These are phyloP conservation scores for Chaetura pelagica DNA, from an alignment of 2,113 vertebrate genomes.

Conservation along the genomic window DNA sequence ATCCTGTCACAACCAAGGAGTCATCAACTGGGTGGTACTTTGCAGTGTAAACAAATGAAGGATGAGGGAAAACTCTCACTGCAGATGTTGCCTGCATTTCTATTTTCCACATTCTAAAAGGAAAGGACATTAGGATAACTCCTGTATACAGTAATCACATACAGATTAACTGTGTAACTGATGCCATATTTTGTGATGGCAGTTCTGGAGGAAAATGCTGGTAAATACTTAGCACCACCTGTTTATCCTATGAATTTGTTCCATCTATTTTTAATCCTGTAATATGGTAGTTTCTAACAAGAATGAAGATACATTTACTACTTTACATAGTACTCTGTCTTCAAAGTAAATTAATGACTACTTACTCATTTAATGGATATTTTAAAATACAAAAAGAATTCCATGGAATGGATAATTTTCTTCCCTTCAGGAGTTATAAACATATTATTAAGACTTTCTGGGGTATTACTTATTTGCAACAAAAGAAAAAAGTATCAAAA, in stretches of 20 bases:
- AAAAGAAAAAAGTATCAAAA: neutral
- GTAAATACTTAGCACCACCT: neutral
- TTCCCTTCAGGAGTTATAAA: neutral
- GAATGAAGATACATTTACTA: neutral
- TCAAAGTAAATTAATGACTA: neutral
- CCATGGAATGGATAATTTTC: rapidly evolving
- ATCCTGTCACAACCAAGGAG: conserved; percentile 87
- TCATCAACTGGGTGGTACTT: conserved; percentile 89
- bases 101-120: conserved; percentile 89
- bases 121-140: neutral
- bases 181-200: neutral
- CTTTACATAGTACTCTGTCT: neutral
- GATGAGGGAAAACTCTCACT: conserved; percentile 92
- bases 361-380: neutral
- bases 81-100: conserved; percentile 79
- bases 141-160: neutral
- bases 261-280: neutral
- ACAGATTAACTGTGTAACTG: neutral
- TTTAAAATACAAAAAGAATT: neutral
- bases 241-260: neutral
- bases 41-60: conserved; percentile 93
- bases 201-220: neutral
- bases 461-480: neutral
- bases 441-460: neutral
- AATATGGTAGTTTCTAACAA: neutral